Evolutionary conservation across 2,888 invertebrate genomes (phyloP).

Genomic region (Scotopteryx bipunctaria): DNA sequence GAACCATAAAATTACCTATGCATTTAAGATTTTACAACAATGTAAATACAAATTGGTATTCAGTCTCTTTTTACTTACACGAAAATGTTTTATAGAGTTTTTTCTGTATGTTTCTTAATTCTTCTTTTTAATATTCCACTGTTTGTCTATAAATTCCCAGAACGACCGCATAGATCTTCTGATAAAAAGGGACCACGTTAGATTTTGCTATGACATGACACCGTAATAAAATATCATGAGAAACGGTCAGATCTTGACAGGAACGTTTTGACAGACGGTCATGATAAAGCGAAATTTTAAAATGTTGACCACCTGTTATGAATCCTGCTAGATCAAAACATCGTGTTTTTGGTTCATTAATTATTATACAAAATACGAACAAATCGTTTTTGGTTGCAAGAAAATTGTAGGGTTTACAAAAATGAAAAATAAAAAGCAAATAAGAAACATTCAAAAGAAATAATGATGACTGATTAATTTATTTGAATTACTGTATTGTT

Average conservation of each 20-base stretch:
- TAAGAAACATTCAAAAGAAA: not conserved
- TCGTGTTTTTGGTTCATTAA: slow-evolving; percentile 68
- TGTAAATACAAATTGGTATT: too few relatives aligned
- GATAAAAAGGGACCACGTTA: slow-evolving; percentile 39
- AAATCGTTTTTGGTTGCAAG: slow-evolving; percentile 60
- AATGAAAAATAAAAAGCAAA: slow-evolving; percentile 10
- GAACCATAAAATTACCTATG: too few relatives aligned
- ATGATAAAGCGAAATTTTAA: slow-evolving; percentile 52
- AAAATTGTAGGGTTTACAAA: slow-evolving; percentile 50
- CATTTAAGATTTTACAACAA: too few relatives aligned
- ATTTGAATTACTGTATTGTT: not conserved
- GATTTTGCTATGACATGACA: slow-evolving; percentile 37
- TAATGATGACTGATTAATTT: too few relatives aligned
- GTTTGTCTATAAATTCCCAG: slow-evolving; percentile 37
- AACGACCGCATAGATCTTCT: slow-evolving; percentile 39
- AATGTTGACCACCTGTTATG: slow-evolving; percentile 77
- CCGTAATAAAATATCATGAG: slow-evolving; percentile 36
- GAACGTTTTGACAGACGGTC: slow-evolving; percentile 46
- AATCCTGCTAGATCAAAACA: slow-evolving; percentile 73
- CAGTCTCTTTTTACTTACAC: too few relatives aligned
- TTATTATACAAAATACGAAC: slow-evolving; percentile 75
- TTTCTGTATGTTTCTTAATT: slow-evolving; percentile 5
- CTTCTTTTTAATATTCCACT: slow-evolving; percentile 30
- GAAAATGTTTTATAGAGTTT: too few relatives aligned
- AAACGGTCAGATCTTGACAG: slow-evolving; percentile 34